Conservation (phyloP, 2,113 vertebrate genomes). For the Enhydra lutris region DNA sequence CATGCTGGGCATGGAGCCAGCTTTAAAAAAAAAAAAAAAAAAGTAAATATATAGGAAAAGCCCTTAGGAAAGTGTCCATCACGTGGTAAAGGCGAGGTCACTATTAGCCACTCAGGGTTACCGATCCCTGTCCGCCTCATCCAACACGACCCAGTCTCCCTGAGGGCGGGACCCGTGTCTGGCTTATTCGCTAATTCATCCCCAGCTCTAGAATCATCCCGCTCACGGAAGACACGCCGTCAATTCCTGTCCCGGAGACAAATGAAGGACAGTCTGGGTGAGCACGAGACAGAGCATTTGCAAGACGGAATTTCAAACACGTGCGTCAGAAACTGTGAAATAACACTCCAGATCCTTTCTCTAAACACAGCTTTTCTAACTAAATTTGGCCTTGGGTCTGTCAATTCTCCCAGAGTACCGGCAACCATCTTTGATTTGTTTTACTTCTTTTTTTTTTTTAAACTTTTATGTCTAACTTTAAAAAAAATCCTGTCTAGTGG, state of each 20-base stretch:
- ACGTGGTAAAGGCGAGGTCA: accelerated
- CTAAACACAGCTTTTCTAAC: background rate
- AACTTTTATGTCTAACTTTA: background rate
- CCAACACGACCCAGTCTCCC: background rate
- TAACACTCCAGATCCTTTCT: background rate
- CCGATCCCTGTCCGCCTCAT: accelerated
- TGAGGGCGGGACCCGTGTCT: accelerated
- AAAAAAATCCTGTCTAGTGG: slow-evolving; percentile 29
- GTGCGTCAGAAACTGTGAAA: background rate
- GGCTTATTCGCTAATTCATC: accelerated
- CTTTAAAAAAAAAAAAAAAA: background rate
- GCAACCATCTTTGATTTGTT: background rate
- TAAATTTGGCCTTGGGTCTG: background rate
- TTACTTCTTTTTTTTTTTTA: background rate
- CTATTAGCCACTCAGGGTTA: too few relatives aligned
- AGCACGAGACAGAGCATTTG: accelerated
- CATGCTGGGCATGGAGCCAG: background rate
- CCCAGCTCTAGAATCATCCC: background rate
- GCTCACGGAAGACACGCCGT: accelerated
- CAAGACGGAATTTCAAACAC: background rate
- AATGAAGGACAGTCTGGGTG: accelerated
- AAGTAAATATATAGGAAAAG: background rate
- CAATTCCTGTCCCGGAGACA: background rate
- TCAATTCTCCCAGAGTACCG: background rate
- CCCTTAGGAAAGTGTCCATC: background rate